Conservation (phyloP, 2,113 vertebrate species). For the Carollia perspicillata region DNA sequence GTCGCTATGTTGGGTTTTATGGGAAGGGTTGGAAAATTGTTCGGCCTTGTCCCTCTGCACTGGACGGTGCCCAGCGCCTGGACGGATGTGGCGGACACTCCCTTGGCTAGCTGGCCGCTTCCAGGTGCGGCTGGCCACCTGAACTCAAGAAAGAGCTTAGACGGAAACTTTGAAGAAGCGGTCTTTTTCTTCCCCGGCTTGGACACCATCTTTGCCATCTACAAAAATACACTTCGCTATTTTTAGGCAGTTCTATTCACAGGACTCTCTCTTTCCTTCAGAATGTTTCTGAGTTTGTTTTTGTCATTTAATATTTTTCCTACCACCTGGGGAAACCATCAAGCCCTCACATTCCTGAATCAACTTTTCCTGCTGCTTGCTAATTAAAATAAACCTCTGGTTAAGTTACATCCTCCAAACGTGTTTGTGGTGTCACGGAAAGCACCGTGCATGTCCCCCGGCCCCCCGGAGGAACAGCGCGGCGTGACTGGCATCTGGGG, state of each 20-base stretch:
- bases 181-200: neutral
- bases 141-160: neutral
- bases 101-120: neutral
- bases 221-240: conserved; percentile 46
- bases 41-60: neutral
- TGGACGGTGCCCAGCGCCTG: neutral
- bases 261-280: neutral
- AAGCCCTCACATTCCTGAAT: neutral
- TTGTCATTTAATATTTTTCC: conserved; percentile 43
- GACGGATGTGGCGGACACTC: neutral
- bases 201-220: neutral
- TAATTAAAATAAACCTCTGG: conserved; percentile 23
- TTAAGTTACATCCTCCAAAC: neutral
- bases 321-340: conserved; percentile 58
- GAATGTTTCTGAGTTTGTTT: conserved; percentile 31
- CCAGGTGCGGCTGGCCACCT: neutral
- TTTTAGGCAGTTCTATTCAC: neutral
- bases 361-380: neutral
- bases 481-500: neutral
- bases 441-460: neutral
- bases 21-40: neutral
- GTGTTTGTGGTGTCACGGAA: neutral
- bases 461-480: neutral
- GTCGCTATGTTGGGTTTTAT: conserved; percentile 16
- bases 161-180: neutral